Evolutionary conservation across 2,797 vertebrate genomes (phyloP).

Genomic region (Gastrophryne carolinensis): DNA sequence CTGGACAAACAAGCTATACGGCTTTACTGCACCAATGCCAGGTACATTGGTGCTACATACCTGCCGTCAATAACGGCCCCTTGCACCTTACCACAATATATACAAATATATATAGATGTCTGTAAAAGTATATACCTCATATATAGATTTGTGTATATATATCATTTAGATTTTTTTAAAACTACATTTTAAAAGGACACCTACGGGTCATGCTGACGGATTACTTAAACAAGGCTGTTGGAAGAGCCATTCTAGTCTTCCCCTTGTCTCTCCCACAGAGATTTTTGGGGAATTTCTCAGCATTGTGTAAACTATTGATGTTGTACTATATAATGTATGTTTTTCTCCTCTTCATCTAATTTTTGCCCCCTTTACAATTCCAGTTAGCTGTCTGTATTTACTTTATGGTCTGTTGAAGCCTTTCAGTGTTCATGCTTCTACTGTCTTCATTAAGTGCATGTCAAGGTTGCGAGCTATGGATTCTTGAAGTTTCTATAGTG

Average conservation of each 20-base stretch:
- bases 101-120: no score
- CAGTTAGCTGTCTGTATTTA: slow-evolving; percentile 39
- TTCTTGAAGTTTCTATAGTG: slow-evolving; percentile 41
- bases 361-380: slow-evolving; percentile 6
- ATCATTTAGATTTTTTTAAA: no score
- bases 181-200: no score
- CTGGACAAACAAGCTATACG: no score
- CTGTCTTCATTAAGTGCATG: slow-evolving; percentile 40
- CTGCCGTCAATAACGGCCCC: no score
- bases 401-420: slow-evolving; percentile 15
- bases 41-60: no score
- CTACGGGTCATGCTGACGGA: no score
- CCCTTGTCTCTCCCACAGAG: not conserved
- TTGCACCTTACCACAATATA: no score
- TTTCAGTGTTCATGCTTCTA: slow-evolving; percentile 31
- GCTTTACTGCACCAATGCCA: no score
- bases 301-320: not conserved
- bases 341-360: not conserved
- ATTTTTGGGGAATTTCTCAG: not conserved
- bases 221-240: not conserved
- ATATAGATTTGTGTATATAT: no score
- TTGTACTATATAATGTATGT: not conserved
- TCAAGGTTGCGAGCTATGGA: slow-evolving; percentile 44
- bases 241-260: not conserved
- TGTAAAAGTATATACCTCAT: no score